phyloP scores from a whole-genome alignment of 2,797 vertebrate species.

The Tenualosa thibaudeaui region DNA sequence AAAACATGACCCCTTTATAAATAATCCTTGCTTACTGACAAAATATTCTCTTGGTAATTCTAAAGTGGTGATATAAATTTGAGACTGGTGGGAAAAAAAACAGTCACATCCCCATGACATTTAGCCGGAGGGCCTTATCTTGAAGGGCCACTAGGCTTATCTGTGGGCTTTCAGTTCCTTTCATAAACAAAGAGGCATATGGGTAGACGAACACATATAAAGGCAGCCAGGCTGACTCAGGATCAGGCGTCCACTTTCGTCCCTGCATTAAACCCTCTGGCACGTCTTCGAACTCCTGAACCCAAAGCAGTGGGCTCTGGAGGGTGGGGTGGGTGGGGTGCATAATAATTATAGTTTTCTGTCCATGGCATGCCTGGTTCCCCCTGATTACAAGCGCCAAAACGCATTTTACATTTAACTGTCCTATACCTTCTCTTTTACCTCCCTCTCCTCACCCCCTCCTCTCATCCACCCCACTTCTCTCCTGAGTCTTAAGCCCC shows the following conservation, averaged over 20 bases:
- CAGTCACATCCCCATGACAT: slow-evolving; percentile 11
- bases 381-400: slow-evolving; percentile 34
- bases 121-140: slow-evolving; percentile 12
- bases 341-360: slow-evolving; percentile 2
- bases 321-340: background rate
- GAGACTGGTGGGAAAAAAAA: background rate
- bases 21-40: slow-evolving; percentile 21
- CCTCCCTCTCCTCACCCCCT: slow-evolving; percentile 8
- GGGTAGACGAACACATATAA: background rate
- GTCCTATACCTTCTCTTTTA: background rate
- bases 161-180: slow-evolving; percentile 19
- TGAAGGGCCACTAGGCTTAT: slow-evolving; percentile 20
- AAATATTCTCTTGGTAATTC: slow-evolving; percentile 12
- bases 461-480: background rate
- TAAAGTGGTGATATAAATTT: slow-evolving; percentile 4
- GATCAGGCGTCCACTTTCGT: background rate
- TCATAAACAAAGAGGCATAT: slow-evolving; percentile 24
- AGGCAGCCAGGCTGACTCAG: slow-evolving; percentile 9
- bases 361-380: slow-evolving; percentile 29
- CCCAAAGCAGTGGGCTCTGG: background rate
- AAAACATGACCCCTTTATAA: slow-evolving; percentile 14
- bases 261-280: slow-evolving; percentile 30
- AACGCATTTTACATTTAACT: background rate
- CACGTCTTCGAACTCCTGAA: background rate
- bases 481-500: slow-evolving; percentile 30